Conservation (phyloP, 2,888 invertebrate genomes). For the Sacculina carcini region DNA sequence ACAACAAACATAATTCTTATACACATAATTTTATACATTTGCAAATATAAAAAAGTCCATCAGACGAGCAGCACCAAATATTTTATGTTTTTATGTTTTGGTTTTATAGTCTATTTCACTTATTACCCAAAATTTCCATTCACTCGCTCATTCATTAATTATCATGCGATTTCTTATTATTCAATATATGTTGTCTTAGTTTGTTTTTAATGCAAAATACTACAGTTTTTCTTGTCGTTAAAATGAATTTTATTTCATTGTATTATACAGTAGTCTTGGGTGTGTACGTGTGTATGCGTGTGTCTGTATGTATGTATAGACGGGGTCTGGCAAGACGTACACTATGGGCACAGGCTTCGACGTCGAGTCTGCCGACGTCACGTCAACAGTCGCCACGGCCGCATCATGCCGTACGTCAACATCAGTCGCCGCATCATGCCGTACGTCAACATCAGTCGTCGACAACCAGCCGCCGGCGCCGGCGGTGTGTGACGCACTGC, state of each 20-base stretch:
- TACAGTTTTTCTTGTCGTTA: not conserved
- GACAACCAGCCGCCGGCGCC: too few relatives aligned
- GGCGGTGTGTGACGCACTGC: too few relatives aligned
- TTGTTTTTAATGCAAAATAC: not conserved
- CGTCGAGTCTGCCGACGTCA: slow-evolving; percentile 28
- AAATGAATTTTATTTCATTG: not conserved
- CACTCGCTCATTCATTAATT: not conserved
- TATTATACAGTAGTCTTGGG: not conserved
- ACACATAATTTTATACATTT: too few relatives aligned
- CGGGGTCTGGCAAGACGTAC: slow-evolving; percentile 94
- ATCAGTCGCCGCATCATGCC: slow-evolving; percentile 19
- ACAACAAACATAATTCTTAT: too few relatives aligned
- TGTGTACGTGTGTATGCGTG: not conserved
- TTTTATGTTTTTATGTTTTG: not conserved
- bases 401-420: slow-evolving; percentile 6
- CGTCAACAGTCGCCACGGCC: too few relatives aligned
- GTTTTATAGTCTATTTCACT: not conserved
- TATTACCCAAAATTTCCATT: not conserved
- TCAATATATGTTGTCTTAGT: not conserved
- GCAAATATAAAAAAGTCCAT: too few relatives aligned
- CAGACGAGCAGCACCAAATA: too few relatives aligned
- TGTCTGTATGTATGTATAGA: slow-evolving; percentile 28
- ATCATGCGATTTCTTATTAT: not conserved
- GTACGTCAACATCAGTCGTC: slow-evolving; percentile 17
- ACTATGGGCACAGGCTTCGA: slow-evolving; percentile 98